A percentile compares a stretch with the other conserved stretches of the same genome.
Conservation (phyloP, 2,888 invertebrate genomes). For the Lepidochitona cinerea region DNA sequence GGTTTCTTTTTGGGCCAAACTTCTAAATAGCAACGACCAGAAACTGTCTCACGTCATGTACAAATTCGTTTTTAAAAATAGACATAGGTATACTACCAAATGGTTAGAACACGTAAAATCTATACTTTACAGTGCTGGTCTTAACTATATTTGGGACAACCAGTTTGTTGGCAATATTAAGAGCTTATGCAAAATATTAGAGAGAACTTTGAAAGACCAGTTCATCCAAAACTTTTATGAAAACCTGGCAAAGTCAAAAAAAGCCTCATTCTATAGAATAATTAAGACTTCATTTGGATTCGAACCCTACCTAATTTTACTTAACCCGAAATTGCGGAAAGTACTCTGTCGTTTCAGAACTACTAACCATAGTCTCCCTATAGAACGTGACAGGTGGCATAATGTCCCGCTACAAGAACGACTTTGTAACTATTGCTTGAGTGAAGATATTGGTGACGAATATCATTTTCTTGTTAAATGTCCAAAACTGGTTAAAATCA, state of each 20-base stretch:
- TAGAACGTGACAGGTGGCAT: conserved; percentile 14
- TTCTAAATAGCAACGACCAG: not conserved
- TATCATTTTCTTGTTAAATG: conserved; percentile 1
- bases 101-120: not conserved
- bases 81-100: no score
- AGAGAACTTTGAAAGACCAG: conserved; percentile 5
- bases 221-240: conserved; percentile 7
- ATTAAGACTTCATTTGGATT: not conserved
- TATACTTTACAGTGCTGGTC: not conserved
- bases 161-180: not conserved
- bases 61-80: no score
- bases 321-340: not conserved
- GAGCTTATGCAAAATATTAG: not conserved
- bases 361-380: conserved; percentile 11
- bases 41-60: no score
- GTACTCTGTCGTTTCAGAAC: conserved; percentile 8
- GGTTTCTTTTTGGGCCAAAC: conserved; percentile 5
- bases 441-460: conserved; percentile 11
- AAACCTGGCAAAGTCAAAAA: not conserved
- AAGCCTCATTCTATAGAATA: not conserved
- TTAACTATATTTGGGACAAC: not conserved
- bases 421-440: conserved; percentile 3
- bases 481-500: not conserved
- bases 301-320: not conserved
- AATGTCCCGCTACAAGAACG: conserved; percentile 4